A percentile compares a stretch with the other conserved stretches of the same genome.
These are phyloP conservation scores for Phengaris arion DNA, from an alignment of 2,888 invertebrate species.

Conservation along the genomic window DNA sequence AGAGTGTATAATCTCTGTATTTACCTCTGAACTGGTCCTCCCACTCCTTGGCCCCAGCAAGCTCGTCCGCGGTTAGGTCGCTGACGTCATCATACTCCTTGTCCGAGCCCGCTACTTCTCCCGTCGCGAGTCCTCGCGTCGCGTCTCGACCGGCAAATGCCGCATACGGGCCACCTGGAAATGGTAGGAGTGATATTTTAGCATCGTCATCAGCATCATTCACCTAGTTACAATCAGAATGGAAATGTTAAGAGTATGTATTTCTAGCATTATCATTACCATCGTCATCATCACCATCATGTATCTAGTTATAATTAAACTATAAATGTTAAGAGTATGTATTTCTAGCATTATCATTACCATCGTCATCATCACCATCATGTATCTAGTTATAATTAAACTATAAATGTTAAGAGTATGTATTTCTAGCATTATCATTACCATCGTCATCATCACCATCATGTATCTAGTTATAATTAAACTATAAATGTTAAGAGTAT, in stretches of 20 bases:
- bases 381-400: no score
- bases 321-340: no score
- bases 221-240: background rate
- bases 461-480: no score
- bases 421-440: no score
- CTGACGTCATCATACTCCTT: conserved; percentile 70
- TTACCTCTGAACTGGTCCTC: conserved; percentile 73
- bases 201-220: background rate
- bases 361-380: no score
- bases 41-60: conserved; percentile 71
- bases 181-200: background rate
- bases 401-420: no score
- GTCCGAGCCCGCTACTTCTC: conserved; percentile 63
- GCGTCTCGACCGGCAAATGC: conserved; percentile 71
- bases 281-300: no score
- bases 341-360: no score
- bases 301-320: no score
- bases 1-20: no score
- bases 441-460: no score
- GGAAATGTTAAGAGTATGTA: background rate
- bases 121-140: conserved; percentile 68
- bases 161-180: conserved; percentile 70
- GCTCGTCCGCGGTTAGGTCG: conserved; percentile 63
- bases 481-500: background rate
- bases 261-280: no score